These are phyloP conservation scores for Drosophila atripex DNA, from an alignment of 2,888 invertebrate genomes.

Conservation along the genomic window DNA sequence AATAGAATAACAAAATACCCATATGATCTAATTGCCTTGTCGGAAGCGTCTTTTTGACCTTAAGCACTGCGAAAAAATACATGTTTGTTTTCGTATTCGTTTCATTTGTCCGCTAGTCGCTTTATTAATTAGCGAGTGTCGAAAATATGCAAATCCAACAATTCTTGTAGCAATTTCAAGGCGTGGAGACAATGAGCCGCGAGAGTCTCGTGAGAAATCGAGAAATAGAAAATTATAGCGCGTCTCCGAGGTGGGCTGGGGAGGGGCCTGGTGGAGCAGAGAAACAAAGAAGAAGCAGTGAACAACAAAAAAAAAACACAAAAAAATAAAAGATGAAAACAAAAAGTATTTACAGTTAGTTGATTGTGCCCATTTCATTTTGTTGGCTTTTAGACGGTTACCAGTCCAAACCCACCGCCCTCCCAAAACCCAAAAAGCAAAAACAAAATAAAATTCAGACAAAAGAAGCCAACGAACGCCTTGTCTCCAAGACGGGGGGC, in stretches of 20 bases:
- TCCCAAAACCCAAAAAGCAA: slow-evolving; percentile 41
- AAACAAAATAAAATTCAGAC: slow-evolving; percentile 23
- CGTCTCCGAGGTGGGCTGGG: slow-evolving; percentile 39
- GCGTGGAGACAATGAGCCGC: slow-evolving; percentile 27
- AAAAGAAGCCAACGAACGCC: slow-evolving; percentile 80
- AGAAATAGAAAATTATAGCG: slow-evolving; percentile 75
- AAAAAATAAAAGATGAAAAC: slow-evolving; percentile 39
- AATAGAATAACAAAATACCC: neutral
- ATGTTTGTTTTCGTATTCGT: slow-evolving; percentile 22
- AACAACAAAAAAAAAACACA: slow-evolving; percentile 35
- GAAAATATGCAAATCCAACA: slow-evolving; percentile 80
- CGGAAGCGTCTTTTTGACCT: slow-evolving; percentile 38
- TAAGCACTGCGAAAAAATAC: slow-evolving; percentile 26
- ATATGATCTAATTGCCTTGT: slow-evolving; percentile 47
- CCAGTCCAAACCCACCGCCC: slow-evolving; percentile 33
- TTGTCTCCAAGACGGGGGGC: slow-evolving; percentile 58
- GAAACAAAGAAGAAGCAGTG: slow-evolving; percentile 29
- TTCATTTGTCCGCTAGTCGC: slow-evolving; percentile 38
- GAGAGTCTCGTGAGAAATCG: slow-evolving; percentile 56
- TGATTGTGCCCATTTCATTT: slow-evolving; percentile 78
- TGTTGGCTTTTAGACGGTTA: slow-evolving; percentile 75
- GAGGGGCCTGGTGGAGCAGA: slow-evolving; percentile 56
- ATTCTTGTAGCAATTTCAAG: slow-evolving; percentile 26
- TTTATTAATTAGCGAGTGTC: slow-evolving; percentile 81
- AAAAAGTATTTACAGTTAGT: slow-evolving; percentile 73